phyloP scores from a whole-genome alignment of 2,797 vertebrate species.

The Rhabdomys pumilio region DNA sequence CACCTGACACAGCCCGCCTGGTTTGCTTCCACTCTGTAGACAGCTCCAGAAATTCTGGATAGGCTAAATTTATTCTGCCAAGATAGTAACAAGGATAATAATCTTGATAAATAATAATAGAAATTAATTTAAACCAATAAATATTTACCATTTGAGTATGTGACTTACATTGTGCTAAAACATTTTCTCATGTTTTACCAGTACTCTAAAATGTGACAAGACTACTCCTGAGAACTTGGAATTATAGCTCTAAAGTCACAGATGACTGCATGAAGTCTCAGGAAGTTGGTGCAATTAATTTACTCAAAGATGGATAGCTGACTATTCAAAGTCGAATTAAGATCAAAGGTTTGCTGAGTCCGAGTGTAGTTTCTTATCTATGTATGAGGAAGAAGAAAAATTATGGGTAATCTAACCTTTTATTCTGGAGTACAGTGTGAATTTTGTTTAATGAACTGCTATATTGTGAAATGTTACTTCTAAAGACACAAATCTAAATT shows the following conservation, averaged over 20 bases:
- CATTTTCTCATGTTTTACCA: conserved; percentile 15
- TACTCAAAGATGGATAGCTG: conserved; percentile 20
- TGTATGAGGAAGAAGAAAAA: not conserved
- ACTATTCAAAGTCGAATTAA: not conserved
- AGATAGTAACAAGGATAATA: not conserved
- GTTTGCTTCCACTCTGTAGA: not conserved
- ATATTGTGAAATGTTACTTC: conserved; percentile 9
- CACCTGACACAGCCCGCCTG: not conserved
- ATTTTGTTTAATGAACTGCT: not conserved
- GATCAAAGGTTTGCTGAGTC: not conserved
- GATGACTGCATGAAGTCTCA: conserved; percentile 10
- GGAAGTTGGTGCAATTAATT: not conserved
- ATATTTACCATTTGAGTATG: not conserved
- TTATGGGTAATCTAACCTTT: not conserved
- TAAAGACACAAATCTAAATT: not conserved
- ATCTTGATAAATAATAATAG: not conserved
- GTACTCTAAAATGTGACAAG: not conserved
- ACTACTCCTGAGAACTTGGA: not conserved
- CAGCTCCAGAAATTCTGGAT: not conserved
- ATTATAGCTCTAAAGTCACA: conserved; percentile 40
- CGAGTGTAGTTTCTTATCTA: not conserved
- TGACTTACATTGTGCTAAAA: not conserved
- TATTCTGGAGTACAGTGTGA: not conserved
- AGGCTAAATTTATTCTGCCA: conserved; percentile 1
- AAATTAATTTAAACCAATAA: not conserved